Base-by-base conservation (phyloP, 2,888 invertebrate species). In the Mesorhabditis spiculigera region DNA sequence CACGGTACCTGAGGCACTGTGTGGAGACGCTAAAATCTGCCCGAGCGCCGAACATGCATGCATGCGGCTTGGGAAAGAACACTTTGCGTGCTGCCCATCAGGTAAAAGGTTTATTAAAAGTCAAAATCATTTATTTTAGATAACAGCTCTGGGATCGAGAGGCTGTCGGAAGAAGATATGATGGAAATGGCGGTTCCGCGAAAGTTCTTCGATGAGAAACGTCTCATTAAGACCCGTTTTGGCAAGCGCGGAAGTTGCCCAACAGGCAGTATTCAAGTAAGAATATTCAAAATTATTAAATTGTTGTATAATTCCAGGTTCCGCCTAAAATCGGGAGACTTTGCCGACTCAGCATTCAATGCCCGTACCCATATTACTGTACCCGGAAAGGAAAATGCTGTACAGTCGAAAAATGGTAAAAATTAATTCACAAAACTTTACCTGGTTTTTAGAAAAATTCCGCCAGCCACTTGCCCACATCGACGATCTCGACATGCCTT, bases 321-420 rank as follows among this genome's bases (percentile, higher is more conserved):
- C 69, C 72, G 43, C 78, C 78, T 3, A 62, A 74, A 61, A 77
- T 80, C 64, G 80, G 80, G 16, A 58, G 68, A 6, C 66, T 69
- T 8, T 82, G 82, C 67, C 74, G 75, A 44, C 75, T 75, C 67
- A 76, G 76, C 69, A 63, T 75, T n/a, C 81, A 82, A 62, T 82
- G 82, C 66, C 81, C 81, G 3, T 74, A 77, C 4, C 81, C 79
- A 13, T 79, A 77, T 69, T 81, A 75, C 71, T 82, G 82, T 65
- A 79, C 79, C 67, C 68, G 74, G 28, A 65, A 72, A 13, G 78
- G 77, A n/a, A 71, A 72, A 63, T 76, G 78, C 62, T 82, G 82
- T 71, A 73, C 58, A 13, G 58, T 13, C 28, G 28, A 28, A 28
- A 28, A 28, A 28, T 28, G 28, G 28, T 28, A 28, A 28, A 28